These are phyloP conservation scores for Sturnus vulgaris DNA, from an alignment of 2,113 vertebrate species.

Conservation along the genomic window DNA sequence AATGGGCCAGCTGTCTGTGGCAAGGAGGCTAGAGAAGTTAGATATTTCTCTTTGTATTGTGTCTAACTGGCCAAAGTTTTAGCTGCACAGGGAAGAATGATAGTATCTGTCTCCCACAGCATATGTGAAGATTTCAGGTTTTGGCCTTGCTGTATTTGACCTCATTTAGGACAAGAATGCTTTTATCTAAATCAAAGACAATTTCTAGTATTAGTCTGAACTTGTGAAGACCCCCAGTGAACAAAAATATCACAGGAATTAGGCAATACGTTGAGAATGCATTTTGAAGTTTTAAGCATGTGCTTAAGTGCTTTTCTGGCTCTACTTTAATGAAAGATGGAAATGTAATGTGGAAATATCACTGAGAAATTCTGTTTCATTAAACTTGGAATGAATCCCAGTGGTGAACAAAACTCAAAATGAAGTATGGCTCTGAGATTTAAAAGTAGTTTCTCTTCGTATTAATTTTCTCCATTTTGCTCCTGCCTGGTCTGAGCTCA, in stretches of 20 bases:
- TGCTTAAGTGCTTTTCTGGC: conserved; percentile 61
- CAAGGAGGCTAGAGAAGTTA: neutral
- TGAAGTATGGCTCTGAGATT: neutral
- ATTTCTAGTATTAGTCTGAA: conserved; percentile 49
- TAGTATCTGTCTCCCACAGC: conserved; percentile 11
- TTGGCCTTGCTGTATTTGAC: conserved; percentile 32
- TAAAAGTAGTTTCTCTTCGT: neutral
- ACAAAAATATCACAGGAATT: conserved; percentile 61
- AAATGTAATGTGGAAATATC: conserved; percentile 45
- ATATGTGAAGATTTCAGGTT: conserved; percentile 48
- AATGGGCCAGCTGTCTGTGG: neutral
- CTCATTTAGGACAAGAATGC: conserved; percentile 57
- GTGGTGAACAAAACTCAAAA: neutral
- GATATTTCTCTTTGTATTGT: neutral
- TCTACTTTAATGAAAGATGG: conserved; percentile 54
- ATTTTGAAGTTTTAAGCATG: conserved; percentile 63
- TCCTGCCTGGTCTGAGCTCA: neutral
- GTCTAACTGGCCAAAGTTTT: neutral
- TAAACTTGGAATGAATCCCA: conserved; percentile 41
- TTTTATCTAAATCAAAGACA: conserved; percentile 66
- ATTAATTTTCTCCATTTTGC: neutral
- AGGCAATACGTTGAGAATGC: conserved; percentile 56
- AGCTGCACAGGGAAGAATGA: neutral
- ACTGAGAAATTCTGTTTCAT: conserved; percentile 8
- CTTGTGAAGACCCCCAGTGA: conserved; percentile 57